These are phyloP conservation scores for Pluvianellus socialis DNA, from an alignment of 2,113 vertebrate genomes.

Conservation along the genomic window DNA sequence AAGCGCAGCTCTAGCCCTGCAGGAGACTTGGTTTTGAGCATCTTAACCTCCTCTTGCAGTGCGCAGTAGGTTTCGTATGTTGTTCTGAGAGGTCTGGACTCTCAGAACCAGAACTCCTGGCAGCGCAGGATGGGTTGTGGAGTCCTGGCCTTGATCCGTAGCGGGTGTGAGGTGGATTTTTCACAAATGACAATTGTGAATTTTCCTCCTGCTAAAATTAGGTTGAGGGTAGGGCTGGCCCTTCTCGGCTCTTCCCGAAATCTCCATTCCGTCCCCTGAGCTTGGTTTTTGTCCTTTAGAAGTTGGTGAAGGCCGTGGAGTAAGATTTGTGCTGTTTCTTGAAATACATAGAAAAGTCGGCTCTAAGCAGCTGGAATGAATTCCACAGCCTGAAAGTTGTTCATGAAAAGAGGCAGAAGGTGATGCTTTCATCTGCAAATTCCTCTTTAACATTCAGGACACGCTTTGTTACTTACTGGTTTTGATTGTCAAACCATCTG, in stretches of 20 bases:
- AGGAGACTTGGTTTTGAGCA: background rate
- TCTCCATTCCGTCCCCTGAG: background rate
- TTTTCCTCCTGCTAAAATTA: background rate
- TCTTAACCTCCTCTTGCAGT: background rate
- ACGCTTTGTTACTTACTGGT: background rate
- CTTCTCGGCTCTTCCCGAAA: background rate
- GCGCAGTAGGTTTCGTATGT: background rate
- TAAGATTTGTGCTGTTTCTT: background rate
- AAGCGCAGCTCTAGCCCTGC: background rate
- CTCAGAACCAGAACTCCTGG: background rate
- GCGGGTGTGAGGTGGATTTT: background rate
- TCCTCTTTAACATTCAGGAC: background rate
- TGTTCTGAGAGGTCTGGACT: background rate
- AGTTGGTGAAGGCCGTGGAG: background rate
- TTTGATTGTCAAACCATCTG: conserved; percentile 3
- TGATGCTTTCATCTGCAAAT: background rate
- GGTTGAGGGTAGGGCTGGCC: background rate
- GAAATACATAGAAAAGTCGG: background rate
- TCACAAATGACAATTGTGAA: background rate
- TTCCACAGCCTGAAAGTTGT: background rate
- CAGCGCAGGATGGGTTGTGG: background rate
- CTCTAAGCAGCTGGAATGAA: background rate
- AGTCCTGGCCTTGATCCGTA: background rate
- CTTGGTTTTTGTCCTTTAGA: background rate
- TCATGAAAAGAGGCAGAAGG: conserved; percentile 3